Evolutionary conservation across 1,140 invertebrate genomes (phyloP).

Genomic region (Drosophila mauritiana): DNA sequence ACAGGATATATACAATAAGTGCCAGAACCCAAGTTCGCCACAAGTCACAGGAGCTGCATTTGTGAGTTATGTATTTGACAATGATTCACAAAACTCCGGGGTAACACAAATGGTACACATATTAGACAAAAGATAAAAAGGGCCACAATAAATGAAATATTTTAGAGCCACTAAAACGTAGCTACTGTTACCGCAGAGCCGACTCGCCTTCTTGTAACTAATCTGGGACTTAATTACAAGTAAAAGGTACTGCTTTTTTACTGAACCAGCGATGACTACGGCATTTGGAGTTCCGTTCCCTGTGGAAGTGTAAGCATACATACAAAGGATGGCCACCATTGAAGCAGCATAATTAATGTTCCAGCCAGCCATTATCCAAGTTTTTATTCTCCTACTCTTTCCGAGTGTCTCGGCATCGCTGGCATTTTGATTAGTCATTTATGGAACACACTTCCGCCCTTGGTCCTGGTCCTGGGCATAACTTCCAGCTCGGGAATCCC

Average conservation of each 20-base stretch:
- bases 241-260: neutral
- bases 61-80: neutral
- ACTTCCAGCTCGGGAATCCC: neutral
- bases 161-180: too few species aligned
- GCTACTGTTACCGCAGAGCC: too few species aligned
- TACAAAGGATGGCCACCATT: neutral
- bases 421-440: slow-evolving; percentile 38
- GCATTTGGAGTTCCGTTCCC: neutral
- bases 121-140: too few species aligned
- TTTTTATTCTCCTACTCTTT: neutral
- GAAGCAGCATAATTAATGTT: slow-evolving; percentile 11
- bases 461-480: neutral
- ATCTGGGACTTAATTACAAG: neutral
- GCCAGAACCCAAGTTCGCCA: neutral
- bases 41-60: neutral
- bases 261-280: neutral
- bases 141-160: too few species aligned
- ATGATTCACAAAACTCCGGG: neutral
- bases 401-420: slow-evolving; percentile 2
- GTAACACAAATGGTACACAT: too few species aligned
- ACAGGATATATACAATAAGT: neutral
- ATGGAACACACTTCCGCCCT: neutral
- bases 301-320: neutral
- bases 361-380: neutral
- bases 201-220: neutral